A percentile compares a stretch with the other conserved stretches of the same genome.
These are phyloP conservation scores for Melanotus villosus DNA, from an alignment of 2,888 invertebrate genomes.

Conservation along the genomic window DNA sequence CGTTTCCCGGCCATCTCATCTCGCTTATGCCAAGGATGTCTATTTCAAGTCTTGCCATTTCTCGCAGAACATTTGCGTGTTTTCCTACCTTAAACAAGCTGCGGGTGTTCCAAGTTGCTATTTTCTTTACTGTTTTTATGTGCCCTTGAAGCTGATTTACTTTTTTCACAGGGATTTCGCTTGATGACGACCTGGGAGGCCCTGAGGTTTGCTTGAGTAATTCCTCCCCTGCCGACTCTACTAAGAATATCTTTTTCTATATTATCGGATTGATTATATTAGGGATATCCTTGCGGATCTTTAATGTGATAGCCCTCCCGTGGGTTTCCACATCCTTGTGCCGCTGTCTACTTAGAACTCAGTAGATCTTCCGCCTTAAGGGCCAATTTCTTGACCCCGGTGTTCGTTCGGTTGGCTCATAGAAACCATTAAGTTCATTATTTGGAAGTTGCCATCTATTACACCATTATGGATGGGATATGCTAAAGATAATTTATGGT, in stretches of 20 bases:
- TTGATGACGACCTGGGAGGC: conserved; percentile 8
- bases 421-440: too few relatives aligned
- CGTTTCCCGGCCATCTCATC: conserved; percentile 13
- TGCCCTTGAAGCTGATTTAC: not conserved
- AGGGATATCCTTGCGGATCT: conserved; percentile 7
- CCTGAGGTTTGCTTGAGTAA: not conserved
- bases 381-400: not conserved
- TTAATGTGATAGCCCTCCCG: not conserved
- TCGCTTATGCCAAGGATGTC: conserved; percentile 14
- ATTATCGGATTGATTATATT: not conserved
- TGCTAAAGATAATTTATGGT: too few relatives aligned
- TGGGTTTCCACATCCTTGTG: conserved; percentile 2
- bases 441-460: too few relatives aligned
- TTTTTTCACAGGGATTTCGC: conserved; percentile 9
- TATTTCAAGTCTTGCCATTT: conserved; percentile 11
- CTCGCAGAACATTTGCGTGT: not conserved
- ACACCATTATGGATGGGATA: too few relatives aligned
- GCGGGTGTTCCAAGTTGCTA: conserved; percentile 9
- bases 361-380: not conserved
- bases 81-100: conserved; percentile 7
- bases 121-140: not conserved
- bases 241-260: not conserved
- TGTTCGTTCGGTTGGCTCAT: too few relatives aligned
- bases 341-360: not conserved
- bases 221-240: not conserved